A percentile compares a stretch with the other conserved stretches of the same genome.
Conservation (phyloP, 53 echinoderm and acorn worm genomes). For the Echinometra lucunter region DNA sequence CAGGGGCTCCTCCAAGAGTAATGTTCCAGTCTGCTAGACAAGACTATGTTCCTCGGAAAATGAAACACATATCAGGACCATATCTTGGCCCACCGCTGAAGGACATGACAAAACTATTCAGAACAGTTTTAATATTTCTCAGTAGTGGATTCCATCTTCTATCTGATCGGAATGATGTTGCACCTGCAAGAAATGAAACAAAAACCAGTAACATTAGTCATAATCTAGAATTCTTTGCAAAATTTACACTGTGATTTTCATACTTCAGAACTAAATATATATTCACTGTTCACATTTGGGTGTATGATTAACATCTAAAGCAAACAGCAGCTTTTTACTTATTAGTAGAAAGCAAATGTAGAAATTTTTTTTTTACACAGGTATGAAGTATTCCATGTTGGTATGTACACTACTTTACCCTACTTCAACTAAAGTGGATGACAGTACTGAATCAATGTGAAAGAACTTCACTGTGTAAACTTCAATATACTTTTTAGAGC, state of each 20-base stretch:
- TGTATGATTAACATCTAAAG: too few species aligned
- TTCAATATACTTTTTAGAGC: too few species aligned
- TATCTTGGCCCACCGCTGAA: neutral
- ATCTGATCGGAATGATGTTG: slow-evolving; percentile 54
- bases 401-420: too few species aligned
- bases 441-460: too few species aligned
- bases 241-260: neutral
- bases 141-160: neutral
- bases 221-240: neutral
- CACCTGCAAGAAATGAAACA: slow-evolving; percentile 15
- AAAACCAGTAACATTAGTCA: neutral
- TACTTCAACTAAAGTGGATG: too few species aligned
- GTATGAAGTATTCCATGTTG: too few species aligned
- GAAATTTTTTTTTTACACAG: too few species aligned
- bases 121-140: neutral
- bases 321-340: too few species aligned
- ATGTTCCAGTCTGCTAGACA: neutral
- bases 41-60: neutral
- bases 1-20: neutral
- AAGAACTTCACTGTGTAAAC: too few species aligned
- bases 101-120: neutral
- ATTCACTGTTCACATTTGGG: too few species aligned
- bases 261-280: too few species aligned
- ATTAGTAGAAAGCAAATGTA: too few species aligned
- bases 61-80: neutral